Conservation (phyloP, 1,140 invertebrate genomes). For the Drosophila subobscura region DNA sequence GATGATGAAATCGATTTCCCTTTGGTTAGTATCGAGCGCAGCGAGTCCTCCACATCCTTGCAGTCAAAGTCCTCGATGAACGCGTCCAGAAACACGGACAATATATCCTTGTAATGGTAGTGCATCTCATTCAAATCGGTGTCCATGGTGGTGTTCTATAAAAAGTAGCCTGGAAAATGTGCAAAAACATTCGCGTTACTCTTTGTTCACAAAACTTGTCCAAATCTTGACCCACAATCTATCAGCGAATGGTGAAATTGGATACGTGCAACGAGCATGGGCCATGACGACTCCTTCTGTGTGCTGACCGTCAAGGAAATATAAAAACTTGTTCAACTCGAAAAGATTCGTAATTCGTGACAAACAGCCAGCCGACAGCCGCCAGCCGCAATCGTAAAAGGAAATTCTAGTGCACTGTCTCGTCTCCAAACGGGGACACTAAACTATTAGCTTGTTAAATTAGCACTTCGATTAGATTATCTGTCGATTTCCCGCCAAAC, state of each 20-base stretch:
- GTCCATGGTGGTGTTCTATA: conserved; percentile 9
- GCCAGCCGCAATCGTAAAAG: conserved; percentile 19
- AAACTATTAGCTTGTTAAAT: conserved; percentile 16
- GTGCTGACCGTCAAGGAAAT: conserved; percentile 20
- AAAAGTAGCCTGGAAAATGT: neutral
- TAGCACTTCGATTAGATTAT: conserved; percentile 23
- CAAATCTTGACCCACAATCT: conserved; percentile 36
- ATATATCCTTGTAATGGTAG: conserved; percentile 41
- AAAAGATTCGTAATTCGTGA: conserved; percentile 31
- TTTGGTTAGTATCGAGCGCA: conserved; percentile 29
- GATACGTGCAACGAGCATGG: neutral
- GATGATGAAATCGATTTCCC: conserved; percentile 51
- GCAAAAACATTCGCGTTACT: neutral
- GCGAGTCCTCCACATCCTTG: conserved; percentile 39
- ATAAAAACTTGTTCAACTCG: conserved; percentile 16
- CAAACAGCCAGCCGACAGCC: neutral
- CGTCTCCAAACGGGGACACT: conserved; percentile 7
- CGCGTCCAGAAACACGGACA: conserved; percentile 34
- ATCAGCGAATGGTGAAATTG: conserved; percentile 9
- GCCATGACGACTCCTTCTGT: neutral
- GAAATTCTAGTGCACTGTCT: conserved; percentile 34
- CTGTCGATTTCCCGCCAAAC: neutral
- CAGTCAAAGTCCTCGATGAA: conserved; percentile 57
- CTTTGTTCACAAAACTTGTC: conserved; percentile 8
- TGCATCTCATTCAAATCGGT: neutral